phyloP scores from a whole-genome alignment of 2,113 vertebrate species.

The Spea multiplicata region DNA sequence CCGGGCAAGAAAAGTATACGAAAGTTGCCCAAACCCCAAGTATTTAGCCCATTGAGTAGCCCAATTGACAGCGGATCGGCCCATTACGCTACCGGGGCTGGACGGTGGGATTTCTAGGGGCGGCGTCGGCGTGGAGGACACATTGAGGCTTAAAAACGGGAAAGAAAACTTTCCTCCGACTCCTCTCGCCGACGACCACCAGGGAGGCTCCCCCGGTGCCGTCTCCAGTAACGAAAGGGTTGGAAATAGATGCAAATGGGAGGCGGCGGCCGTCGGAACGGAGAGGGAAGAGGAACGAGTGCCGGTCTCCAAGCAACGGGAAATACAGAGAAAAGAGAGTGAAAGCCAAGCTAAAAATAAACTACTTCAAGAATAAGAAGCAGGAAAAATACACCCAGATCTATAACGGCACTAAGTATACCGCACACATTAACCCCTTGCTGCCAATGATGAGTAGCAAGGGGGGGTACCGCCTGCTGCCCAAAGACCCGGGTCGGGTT shows the following conservation, averaged over 20 bases:
- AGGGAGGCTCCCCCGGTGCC: constrained; percentile 36
- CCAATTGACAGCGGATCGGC: too few species aligned
- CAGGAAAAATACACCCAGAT: constrained; percentile 57
- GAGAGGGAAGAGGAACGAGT: constrained; percentile 71
- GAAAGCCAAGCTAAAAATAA: constrained; percentile 67
- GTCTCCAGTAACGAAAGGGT: constrained; percentile 50
- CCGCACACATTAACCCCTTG: constrained; percentile 26
- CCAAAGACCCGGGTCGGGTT: too few species aligned
- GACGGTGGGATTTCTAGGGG: too few species aligned
- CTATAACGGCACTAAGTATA: constrained; percentile 38
- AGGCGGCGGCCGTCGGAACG: constrained; percentile 66
- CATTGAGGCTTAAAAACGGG: too few species aligned
- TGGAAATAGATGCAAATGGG: constrained; percentile 60
- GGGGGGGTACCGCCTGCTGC: too few species aligned
- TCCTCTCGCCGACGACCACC: background rate
- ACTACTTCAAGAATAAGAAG: constrained; percentile 65
- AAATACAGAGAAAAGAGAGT: constrained; percentile 49
- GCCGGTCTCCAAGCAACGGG: constrained; percentile 54
- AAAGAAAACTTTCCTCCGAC: too few species aligned
- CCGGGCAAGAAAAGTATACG: too few species aligned
- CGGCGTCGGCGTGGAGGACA: too few species aligned
- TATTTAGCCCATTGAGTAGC: too few species aligned
- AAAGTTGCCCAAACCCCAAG: too few species aligned
- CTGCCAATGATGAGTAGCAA: too few species aligned
- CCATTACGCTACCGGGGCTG: too few species aligned